Conservation (phyloP, 2,888 invertebrate genomes). For the Clostera curtula region DNA sequence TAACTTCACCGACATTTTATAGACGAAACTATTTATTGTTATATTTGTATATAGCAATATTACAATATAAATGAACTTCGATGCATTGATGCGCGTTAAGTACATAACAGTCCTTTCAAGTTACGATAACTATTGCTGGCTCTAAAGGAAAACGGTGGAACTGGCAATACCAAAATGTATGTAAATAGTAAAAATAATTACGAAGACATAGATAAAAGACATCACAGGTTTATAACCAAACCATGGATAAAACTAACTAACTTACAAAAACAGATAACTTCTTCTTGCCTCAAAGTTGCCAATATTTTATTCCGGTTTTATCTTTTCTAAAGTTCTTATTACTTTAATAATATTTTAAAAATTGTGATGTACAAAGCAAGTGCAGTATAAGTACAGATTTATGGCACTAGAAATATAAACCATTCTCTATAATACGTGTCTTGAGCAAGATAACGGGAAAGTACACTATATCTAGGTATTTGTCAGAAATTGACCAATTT, state of each 20-base stretch:
- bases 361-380: conserved; percentile 28
- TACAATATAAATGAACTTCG: conserved; percentile 32
- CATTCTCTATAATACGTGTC: conserved; percentile 19
- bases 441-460: conserved; percentile 36
- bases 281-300: too few species aligned
- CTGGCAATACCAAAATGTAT: too few species aligned
- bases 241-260: too few species aligned
- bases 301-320: too few species aligned
- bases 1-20: too few species aligned
- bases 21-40: too few species aligned
- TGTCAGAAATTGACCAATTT: conserved; percentile 6
- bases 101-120: conserved; percentile 10
- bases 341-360: conserved; percentile 9
- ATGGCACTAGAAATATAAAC: conserved; percentile 53
- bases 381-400: conserved; percentile 43
- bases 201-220: too few species aligned
- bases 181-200: too few species aligned
- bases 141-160: conserved; percentile 4
- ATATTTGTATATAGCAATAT: too few species aligned
- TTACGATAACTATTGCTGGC: conserved; percentile 4
- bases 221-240: too few species aligned
- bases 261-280: too few species aligned
- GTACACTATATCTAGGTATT: conserved; percentile 7
- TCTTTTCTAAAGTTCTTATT: background rate
- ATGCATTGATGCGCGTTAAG: conserved; percentile 32